Evolutionary conservation across 2,797 vertebrate genomes (phyloP).

Genomic region (Melanotaenia parkinsoni): DNA sequence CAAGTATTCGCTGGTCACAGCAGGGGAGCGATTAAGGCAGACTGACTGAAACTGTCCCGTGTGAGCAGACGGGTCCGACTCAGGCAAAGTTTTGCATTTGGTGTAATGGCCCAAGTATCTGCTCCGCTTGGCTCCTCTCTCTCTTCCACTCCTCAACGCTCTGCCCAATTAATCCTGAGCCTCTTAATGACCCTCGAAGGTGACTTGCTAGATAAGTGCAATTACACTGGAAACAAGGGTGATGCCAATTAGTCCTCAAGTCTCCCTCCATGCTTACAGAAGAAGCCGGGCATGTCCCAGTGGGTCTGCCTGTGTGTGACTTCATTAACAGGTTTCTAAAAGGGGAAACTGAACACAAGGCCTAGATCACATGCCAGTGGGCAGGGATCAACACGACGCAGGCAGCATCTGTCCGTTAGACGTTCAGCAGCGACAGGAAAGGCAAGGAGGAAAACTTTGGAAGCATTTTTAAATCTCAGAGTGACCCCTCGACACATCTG

Average conservation of each 20-base stretch:
- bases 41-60: conserved; percentile 75
- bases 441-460: conserved; percentile 10
- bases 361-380: conserved; percentile 68
- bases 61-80: conserved; percentile 70
- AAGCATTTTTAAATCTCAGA: too few relatives aligned
- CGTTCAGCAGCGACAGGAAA: conserved; percentile 44
- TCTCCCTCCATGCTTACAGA: conserved; percentile 72
- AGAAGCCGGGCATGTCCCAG: conserved; percentile 74
- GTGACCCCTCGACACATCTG: too few relatives aligned
- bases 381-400: conserved; percentile 50
- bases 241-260: conserved; percentile 84
- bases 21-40: conserved; percentile 74
- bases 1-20: conserved; percentile 72
- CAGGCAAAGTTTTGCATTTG: conserved; percentile 72
- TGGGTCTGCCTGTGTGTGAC: conserved; percentile 82
- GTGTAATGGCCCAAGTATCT: conserved; percentile 82
- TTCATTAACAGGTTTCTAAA: conserved; percentile 85
- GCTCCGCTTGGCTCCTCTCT: conserved; percentile 58
- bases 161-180: conserved; percentile 85
- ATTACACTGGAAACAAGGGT: conserved; percentile 85
- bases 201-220: conserved; percentile 86
- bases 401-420: conserved; percentile 54
- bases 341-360: conserved; percentile 79
- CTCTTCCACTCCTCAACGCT: conserved; percentile 59
- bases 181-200: conserved; percentile 87